phyloP scores from a whole-genome alignment of 2,888 invertebrate genomes.

The Hipparchia semele region DNA sequence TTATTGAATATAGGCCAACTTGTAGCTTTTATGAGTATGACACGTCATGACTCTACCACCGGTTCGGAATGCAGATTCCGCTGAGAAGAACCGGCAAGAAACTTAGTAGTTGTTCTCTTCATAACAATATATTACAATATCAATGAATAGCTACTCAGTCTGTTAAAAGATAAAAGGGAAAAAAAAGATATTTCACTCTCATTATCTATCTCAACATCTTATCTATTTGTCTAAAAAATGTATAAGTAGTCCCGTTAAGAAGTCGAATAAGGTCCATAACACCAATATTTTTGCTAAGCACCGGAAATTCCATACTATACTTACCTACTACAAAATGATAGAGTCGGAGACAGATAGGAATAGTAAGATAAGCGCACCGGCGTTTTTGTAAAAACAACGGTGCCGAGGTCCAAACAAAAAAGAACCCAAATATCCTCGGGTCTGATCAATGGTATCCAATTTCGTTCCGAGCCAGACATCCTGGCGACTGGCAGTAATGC shows the following conservation, averaged over 20 bases:
- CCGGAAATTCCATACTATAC: not conserved
- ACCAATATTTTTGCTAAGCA: not conserved
- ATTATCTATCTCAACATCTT: too few species aligned
- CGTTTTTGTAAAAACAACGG: not conserved
- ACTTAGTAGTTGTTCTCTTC: too few species aligned
- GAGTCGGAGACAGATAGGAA: too few species aligned
- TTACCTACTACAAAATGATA: too few species aligned
- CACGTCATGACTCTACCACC: too few species aligned
- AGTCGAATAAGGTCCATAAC: not conserved
- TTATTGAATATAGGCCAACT: too few species aligned
- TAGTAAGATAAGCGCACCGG: not conserved
- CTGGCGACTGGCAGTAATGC: constrained; percentile 52
- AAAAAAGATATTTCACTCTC: not conserved
- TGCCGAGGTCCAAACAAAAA: not conserved
- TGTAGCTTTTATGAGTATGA: too few species aligned
- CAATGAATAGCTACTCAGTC: too few species aligned
- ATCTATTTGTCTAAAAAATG: not conserved
- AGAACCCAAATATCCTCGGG: not conserved
- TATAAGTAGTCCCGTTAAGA: not conserved
- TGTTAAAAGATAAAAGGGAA: too few species aligned
- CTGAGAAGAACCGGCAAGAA: too few species aligned
- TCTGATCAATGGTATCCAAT: constrained; percentile 41
- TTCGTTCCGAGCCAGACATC: constrained; percentile 53
- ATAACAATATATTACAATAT: too few species aligned
- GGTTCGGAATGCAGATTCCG: too few species aligned